Conservation (phyloP, 35 echinoderm and acorn worm species). For the Lytechinus pictus region DNA sequence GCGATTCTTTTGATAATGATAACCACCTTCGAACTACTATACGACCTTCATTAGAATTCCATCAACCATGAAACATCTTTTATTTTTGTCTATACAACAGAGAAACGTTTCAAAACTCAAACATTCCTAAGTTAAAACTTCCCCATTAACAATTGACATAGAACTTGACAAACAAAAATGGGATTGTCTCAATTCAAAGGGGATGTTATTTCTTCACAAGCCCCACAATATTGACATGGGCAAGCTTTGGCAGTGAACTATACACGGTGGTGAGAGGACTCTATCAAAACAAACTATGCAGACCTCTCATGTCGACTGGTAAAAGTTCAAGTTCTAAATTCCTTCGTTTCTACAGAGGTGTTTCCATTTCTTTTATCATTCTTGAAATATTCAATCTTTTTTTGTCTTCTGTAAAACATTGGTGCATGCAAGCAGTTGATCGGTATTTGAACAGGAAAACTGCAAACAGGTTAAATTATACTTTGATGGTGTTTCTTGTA, state of each 20-base stretch:
- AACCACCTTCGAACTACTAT: too few relatives aligned
- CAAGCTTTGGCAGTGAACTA: not conserved
- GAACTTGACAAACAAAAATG: not conserved
- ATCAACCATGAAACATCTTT: too few relatives aligned
- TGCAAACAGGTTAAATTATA: not conserved
- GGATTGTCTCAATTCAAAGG: not conserved
- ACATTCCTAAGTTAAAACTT: not conserved
- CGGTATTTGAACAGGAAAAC: not conserved
- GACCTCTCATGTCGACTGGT: not conserved
- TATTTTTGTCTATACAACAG: not conserved
- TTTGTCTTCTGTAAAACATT: too few relatives aligned
- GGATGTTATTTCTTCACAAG: not conserved
- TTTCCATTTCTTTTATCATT: not conserved
- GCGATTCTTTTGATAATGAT: too few relatives aligned
- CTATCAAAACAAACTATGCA: not conserved
- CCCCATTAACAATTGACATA: not conserved
- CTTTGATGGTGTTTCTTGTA: not conserved
- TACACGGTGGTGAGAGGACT: not conserved
- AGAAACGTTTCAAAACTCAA: not conserved
- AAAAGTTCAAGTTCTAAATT: constrained; percentile 14
- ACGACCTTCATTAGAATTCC: too few relatives aligned
- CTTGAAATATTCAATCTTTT: not conserved
- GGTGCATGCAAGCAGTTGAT: not conserved
- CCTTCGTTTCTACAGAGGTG: not conserved
- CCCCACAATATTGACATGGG: not conserved